Conservation (phyloP, 2,797 vertebrate species). For the Ficedula albicollis region DNA sequence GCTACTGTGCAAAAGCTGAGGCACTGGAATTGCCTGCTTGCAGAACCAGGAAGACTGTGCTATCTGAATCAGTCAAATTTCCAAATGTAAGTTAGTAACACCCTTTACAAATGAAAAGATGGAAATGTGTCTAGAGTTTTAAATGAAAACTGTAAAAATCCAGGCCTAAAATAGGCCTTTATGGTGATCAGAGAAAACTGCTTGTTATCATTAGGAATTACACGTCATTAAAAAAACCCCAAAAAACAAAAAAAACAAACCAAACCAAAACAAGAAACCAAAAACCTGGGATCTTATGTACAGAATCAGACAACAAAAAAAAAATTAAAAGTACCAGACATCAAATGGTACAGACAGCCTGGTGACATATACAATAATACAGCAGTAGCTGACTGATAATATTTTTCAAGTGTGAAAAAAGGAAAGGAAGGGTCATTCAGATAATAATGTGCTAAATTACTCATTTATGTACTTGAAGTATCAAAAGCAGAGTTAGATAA, state of each 20-base stretch:
- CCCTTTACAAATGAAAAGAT: background rate
- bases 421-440: background rate
- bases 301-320: background rate
- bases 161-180: background rate
- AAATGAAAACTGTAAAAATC: background rate
- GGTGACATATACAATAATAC: background rate
- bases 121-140: background rate
- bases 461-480: background rate
- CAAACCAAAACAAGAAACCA: no score
- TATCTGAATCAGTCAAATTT: background rate
- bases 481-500: background rate
- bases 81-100: background rate
- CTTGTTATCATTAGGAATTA: background rate
- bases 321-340: background rate
- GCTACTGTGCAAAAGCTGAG: slow-evolving; percentile 43
- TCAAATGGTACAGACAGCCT: background rate
- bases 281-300: background rate
- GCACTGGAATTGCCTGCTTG: slow-evolving; percentile 45
- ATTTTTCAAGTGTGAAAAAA: background rate
- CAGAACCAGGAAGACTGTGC: slow-evolving; percentile 9
- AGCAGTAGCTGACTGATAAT: background rate
- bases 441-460: background rate
- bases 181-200: background rate
- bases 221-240: background rate
- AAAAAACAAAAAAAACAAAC: no score